A percentile compares a stretch with the other conserved stretches of the same genome.
These are phyloP conservation scores for Hermetia illucens DNA, from an alignment of 1,140 invertebrate species.

Conservation along the genomic window DNA sequence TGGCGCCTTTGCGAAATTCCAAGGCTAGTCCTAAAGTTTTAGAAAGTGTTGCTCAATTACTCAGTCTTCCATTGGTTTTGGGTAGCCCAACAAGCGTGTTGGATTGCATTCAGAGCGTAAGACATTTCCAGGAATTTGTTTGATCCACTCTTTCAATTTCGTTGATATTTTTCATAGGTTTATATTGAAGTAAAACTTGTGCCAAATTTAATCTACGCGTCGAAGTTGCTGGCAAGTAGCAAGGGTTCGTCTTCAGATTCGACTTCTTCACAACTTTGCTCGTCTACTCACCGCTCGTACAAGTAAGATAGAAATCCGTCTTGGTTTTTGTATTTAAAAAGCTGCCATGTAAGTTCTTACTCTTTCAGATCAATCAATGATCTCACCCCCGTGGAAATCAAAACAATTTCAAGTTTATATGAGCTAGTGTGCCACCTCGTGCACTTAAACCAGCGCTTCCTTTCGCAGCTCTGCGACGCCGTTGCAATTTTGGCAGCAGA, in stretches of 20 bases:
- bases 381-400: constrained; percentile 41
- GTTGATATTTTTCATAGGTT: constrained; percentile 26
- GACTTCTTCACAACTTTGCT: constrained; percentile 13
- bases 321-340: too few species aligned
- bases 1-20: constrained; percentile 51
- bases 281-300: too few species aligned
- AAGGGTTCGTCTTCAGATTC: constrained; percentile 21
- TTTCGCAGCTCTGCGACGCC: constrained; percentile 63
- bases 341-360: background rate
- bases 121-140: constrained; percentile 6
- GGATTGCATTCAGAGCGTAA: constrained; percentile 34
- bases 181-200: constrained; percentile 61
- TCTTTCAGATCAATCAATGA: constrained; percentile 29
- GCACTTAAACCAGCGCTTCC: constrained; percentile 50
- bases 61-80: constrained; percentile 55
- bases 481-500: constrained; percentile 48
- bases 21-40: constrained; percentile 46
- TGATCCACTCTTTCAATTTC: background rate
- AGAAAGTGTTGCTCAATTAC: constrained; percentile 50
- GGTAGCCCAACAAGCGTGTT: constrained; percentile 41
- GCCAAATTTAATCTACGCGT: constrained; percentile 59
- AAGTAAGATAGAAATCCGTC: too few species aligned
- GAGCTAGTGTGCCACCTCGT: constrained; percentile 57
- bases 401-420: constrained; percentile 48
- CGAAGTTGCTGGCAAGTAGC: constrained; percentile 42